Base-by-base conservation (phyloP, 2,888 invertebrate genomes). In the Fabriciana adippe region DNA sequence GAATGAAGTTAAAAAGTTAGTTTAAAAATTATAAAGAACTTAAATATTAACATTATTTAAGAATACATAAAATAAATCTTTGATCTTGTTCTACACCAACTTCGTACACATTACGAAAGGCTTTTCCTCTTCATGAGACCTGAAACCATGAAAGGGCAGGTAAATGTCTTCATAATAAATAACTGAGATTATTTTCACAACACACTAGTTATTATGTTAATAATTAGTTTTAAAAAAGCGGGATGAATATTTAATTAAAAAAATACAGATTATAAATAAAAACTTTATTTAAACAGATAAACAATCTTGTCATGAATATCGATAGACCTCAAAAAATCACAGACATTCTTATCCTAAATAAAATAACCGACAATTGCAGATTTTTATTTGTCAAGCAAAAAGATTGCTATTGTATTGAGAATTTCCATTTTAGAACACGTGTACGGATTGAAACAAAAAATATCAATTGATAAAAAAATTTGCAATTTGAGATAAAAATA, bases 71-170 rank as follows among this genome's bases (percentile, higher is more conserved):
- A 64, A 55, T 26, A 53, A 62, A 15, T 3, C n/a, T 13, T 50
- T 35, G 18, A n/a, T 41, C 59, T 35, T 41, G n/a, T 65, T 59
- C 64, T 68, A 70, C 41, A 64, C 35, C 63, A 64, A 50, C 66
- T 72, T 72, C 50, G 68, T 67, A 51, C 67, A 75, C 57, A 68
- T 67, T 59, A 75, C 26, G 73, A 75, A 76, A 47, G 60, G 50
- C 59, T 68, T 55, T 26, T 53, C 66, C n/a, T 73, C 75, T 71
- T 73, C 73, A n/a, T 67, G 62, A 53, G 69, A 74, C 69, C 76
- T 76, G 76, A 72, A 76, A 74, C 14, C 51, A 71, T 64, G 50
- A 69, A 69, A 67, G 13, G 41, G 15, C 31, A 15, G 56, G 48
- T 62, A 61, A 15, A 45, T 50, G 53, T 51, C 8, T 21, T 55